Evolutionary conservation across 2,113 vertebrate species (phyloP).

Genomic region (Seriola aureovittata): DNA sequence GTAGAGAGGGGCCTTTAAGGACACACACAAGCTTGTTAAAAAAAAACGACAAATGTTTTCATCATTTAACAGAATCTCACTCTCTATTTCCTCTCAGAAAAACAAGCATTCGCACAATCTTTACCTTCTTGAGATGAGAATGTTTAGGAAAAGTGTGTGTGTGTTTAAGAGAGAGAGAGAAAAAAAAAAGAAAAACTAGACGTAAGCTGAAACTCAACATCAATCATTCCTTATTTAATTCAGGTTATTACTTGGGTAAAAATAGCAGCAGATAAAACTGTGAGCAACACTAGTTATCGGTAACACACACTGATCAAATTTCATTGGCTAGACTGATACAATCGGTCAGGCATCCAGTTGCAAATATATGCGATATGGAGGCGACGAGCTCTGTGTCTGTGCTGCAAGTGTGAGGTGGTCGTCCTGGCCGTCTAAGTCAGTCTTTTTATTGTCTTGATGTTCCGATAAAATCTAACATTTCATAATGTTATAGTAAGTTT

Average conservation of each 20-base stretch:
- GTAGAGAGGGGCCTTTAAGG: neutral
- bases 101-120: neutral
- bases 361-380: constrained; percentile 13
- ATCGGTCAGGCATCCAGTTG: neutral
- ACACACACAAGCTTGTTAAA: neutral
- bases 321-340: constrained; percentile 13
- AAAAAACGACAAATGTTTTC: neutral
- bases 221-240: constrained; percentile 30
- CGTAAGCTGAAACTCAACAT: constrained; percentile 18
- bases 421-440: no score
- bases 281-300: constrained; percentile 8
- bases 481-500: no score
- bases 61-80: neutral
- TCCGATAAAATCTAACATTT: no score
- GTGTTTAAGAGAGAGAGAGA: neutral
- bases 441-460: no score
- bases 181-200: neutral
- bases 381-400: neutral
- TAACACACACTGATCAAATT: constrained; percentile 17
- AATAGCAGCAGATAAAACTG: constrained; percentile 41
- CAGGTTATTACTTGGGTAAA: constrained; percentile 11
- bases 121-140: no score
- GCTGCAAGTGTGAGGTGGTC: no score
- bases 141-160: neutral
- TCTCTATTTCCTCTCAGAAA: no score